Evolutionary conservation across 2,113 vertebrate genomes (phyloP), one percentile per base, ranked within the genome.

Genomic region (Prinia subflava): DNA sequence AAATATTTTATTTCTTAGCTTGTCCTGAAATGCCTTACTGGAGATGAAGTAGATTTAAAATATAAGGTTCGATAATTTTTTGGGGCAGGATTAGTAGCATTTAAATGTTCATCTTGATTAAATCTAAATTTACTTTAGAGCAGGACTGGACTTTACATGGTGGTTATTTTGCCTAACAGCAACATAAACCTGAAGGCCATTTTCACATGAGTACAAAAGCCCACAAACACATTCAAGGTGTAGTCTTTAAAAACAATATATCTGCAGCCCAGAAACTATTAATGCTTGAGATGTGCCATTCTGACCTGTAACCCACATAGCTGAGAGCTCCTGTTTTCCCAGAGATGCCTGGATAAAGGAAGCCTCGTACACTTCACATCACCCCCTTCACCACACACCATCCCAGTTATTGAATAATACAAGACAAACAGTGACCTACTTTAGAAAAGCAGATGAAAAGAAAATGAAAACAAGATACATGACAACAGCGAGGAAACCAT

Each of bases 351-450:
- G 95, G 91, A 94, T 90, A 95, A 96, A 97, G 73, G 83, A 95
- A 96, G 95, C 92, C 96, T 97, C 84, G 35, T 39, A 94, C 92
- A 96, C 97, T 98, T 97, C 95, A 81, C 96, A 84, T 94, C 89
- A 93, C 96, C 96, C 96, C 96, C 92, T 93, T 89, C 78, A 56
- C 24, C 42, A 94, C 82, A 62, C 96, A 98, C 97, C 98, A 98
- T 97, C 98, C 98, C 97, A 98, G 98, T 98, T 98, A 98, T 97
- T 99, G 98, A 98, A 98, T 98, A 98, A 99, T 97, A 98, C 98
- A 98, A 99, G 98, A 98, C 98, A 98, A 99, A 98, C 98, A 98
- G 89, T 99, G 99, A 99, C 99, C 99, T 99, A 99, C 98, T 99
- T 99, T 98, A 97, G 95, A 97, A 98, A 98, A 98, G 98, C 98